Conservation (phyloP, 2,797 vertebrate genomes). For the Lindbergichthys nudifrons region DNA sequence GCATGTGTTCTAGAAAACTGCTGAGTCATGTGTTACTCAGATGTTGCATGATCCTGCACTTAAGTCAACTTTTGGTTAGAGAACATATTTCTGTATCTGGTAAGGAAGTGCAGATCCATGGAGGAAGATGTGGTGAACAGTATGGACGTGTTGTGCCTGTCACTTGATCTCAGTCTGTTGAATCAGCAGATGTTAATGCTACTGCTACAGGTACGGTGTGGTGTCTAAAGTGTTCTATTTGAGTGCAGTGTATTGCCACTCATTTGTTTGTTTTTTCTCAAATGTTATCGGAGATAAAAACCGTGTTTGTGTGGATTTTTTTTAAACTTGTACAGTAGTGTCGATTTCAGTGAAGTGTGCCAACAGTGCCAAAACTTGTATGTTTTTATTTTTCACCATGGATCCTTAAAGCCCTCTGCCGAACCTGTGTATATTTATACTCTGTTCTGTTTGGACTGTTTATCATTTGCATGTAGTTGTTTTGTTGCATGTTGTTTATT, state of each 20-base stretch:
- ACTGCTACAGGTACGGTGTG: slow-evolving; percentile 37
- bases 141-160: neutral
- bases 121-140: neutral
- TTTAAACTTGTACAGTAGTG: slow-evolving; percentile 8
- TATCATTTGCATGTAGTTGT: slow-evolving; percentile 28
- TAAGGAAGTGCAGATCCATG: neutral
- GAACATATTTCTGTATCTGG: neutral
- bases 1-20: neutral
- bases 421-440: slow-evolving; percentile 13
- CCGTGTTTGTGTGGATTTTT: neutral
- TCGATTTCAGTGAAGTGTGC: neutral
- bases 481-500: slow-evolving; percentile 28
- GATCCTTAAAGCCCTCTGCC: neutral
- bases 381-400: neutral
- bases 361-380: slow-evolving; percentile 23
- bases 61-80: neutral
- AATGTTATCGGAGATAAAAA: neutral
- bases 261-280: neutral
- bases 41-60: neutral
- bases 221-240: slow-evolving; percentile 7
- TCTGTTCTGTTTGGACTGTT: neutral
- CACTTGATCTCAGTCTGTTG: neutral
- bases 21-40: neutral
- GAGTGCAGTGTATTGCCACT: slow-evolving; percentile 10
- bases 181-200: slow-evolving; percentile 9